These are phyloP conservation scores for Arge pagana DNA, from an alignment of 2,888 invertebrate species.

Conservation along the genomic window DNA sequence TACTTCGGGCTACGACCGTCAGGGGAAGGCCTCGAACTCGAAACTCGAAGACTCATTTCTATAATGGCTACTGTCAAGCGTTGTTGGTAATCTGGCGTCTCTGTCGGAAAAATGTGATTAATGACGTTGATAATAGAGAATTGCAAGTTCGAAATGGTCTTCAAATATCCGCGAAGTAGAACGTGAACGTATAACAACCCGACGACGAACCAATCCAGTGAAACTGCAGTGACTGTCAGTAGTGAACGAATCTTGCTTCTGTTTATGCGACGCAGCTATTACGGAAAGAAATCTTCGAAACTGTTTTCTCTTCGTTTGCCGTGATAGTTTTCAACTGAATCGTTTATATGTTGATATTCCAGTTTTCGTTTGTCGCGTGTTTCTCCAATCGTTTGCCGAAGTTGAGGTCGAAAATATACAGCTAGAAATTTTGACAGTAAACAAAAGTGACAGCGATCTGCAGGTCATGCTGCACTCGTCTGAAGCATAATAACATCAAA, in stretches of 20 bases:
- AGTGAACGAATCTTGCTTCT: slow-evolving; percentile 17
- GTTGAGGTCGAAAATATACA: neutral
- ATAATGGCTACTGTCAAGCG: slow-evolving; percentile 56
- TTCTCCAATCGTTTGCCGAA: too few relatives aligned
- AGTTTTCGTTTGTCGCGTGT: too few relatives aligned
- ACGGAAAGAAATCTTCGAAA: slow-evolving; percentile 28
- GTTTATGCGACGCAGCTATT: slow-evolving; percentile 34
- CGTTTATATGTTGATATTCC: too few relatives aligned
- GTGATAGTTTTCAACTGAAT: too few relatives aligned
- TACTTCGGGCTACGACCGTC: slow-evolving; percentile 28
- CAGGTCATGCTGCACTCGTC: slow-evolving; percentile 28
- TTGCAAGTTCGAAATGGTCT: neutral
- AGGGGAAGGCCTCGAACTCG: slow-evolving; percentile 30
- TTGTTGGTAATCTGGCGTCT: slow-evolving; percentile 43
- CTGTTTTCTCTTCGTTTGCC: too few relatives aligned
- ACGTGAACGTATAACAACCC: neutral
- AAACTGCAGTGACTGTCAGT: neutral
- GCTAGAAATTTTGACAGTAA: slow-evolving; percentile 37
- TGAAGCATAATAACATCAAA: neutral
- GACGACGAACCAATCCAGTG: neutral
- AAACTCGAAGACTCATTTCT: slow-evolving; percentile 47
- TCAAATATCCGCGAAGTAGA: neutral
- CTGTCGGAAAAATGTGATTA: slow-evolving; percentile 4
- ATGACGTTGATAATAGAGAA: slow-evolving; percentile 7
- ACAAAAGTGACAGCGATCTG: slow-evolving; percentile 47